phyloP scores from a whole-genome alignment of 2,113 vertebrate genomes.

The Amphiprion ocellaris region DNA sequence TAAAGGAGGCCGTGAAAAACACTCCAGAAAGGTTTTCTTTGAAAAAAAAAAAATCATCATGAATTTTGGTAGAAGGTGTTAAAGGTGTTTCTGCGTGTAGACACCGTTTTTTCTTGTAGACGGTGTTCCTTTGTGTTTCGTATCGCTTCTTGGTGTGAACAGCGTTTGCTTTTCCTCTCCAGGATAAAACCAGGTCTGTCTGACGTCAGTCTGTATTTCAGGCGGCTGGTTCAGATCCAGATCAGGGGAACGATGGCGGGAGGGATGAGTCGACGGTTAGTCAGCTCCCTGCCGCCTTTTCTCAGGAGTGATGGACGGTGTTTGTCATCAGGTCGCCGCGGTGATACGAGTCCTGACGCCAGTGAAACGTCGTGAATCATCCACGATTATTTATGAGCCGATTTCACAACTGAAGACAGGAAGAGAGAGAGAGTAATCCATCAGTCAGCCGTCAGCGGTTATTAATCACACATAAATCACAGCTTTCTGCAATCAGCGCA shows the following conservation, averaged over 20 bases:
- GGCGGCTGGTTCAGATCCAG: slow-evolving; percentile 6
- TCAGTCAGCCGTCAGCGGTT: slow-evolving; percentile 27
- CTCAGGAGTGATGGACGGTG: slow-evolving; percentile 28
- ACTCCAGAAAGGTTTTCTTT: too few species aligned
- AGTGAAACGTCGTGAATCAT: slow-evolving; percentile 35
- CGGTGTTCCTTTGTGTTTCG: too few species aligned
- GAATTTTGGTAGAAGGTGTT: too few species aligned
- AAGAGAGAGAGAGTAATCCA: slow-evolving; percentile 1
- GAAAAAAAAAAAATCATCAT: too few species aligned
- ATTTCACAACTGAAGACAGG: slow-evolving; percentile 59
- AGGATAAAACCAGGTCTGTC: not conserved
- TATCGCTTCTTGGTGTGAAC: too few species aligned
- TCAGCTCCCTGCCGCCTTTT: slow-evolving; percentile 34
- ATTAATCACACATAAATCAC: slow-evolving; percentile 31
- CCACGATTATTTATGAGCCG: slow-evolving; percentile 42
- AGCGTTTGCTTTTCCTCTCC: too few species aligned
- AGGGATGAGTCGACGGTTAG: slow-evolving; percentile 39
- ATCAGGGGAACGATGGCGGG: slow-evolving; percentile 4
- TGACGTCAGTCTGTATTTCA: not conserved
- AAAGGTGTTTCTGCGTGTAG: too few species aligned
- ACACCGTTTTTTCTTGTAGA: too few species aligned
- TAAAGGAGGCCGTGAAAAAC: too few species aligned
- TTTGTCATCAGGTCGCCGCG: slow-evolving; percentile 49
- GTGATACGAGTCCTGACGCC: slow-evolving; percentile 58
- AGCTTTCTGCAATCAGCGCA: slow-evolving; percentile 5